Conservation (phyloP, 2,113 vertebrate genomes). For the Rhinoptilus africanus region DNA sequence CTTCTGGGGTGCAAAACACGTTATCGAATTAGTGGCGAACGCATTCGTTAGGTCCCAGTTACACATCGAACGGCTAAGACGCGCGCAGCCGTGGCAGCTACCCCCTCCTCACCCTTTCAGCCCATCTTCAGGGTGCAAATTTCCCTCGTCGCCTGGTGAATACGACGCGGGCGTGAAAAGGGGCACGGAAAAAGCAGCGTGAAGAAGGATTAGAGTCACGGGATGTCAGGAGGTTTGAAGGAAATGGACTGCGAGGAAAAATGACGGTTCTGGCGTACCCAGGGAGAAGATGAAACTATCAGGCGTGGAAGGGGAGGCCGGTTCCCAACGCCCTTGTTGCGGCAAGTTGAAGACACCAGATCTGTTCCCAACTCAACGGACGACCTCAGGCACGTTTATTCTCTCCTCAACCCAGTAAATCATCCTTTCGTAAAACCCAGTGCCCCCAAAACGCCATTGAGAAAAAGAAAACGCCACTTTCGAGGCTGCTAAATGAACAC, state of each 20-base stretch:
- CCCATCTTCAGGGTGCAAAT: neutral
- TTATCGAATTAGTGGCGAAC: conserved; percentile 4
- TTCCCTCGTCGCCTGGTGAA: neutral
- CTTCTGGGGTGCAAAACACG: conserved; percentile 28
- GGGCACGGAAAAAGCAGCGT: neutral
- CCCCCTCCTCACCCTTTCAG: neutral
- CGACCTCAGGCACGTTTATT: neutral
- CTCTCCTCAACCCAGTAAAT: neutral
- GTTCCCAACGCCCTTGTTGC: too few relatives aligned
- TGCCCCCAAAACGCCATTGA: neutral
- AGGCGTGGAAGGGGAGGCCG: neutral
- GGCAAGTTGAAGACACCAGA: neutral
- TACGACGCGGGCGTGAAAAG: neutral
- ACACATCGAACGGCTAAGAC: neutral
- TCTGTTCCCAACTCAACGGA: neutral
- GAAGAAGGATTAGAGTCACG: neutral
- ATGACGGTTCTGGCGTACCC: neutral
- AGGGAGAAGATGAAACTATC: neutral
- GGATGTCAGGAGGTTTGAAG: neutral
- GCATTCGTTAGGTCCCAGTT: neutral
- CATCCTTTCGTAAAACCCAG: neutral
- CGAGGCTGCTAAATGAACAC: neutral
- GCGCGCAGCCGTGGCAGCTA: neutral
- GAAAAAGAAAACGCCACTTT: neutral
- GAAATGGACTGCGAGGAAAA: neutral